Percentiles rank a stretch among this genome's conserved stretches.
These are phyloP conservation scores for Brachionus calyciflorus DNA, from an alignment of 1,140 invertebrate genomes.

Conservation along the genomic window DNA sequence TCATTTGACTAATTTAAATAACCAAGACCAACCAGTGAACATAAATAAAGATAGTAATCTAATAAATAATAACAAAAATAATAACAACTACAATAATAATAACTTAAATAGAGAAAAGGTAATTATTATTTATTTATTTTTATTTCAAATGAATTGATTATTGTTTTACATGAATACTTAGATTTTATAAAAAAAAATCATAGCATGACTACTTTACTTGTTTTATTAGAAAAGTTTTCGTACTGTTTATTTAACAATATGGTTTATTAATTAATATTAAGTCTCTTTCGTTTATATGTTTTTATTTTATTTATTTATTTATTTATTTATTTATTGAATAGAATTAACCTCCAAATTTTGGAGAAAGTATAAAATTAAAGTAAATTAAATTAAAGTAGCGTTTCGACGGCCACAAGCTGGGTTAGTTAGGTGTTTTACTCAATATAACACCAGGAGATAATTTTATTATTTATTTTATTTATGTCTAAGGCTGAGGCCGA, in stretches of 20 bases:
- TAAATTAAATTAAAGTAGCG: too few relatives aligned
- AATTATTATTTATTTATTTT: neutral
- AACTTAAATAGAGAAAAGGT: slow-evolving; percentile 3
- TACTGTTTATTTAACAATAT: neutral
- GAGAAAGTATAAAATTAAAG: too few relatives aligned
- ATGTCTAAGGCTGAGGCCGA: too few relatives aligned
- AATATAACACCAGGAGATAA: too few relatives aligned
- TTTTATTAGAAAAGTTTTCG: neutral
- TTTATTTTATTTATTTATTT: too few relatives aligned
- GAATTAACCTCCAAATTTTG: too few relatives aligned
- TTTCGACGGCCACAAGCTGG: too few relatives aligned
- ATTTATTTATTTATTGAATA: too few relatives aligned
- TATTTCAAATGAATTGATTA: neutral
- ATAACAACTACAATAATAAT: slow-evolving; percentile 28
- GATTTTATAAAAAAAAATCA: neutral
- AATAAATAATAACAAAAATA: slow-evolving; percentile 30
- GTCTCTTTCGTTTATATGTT: too few relatives aligned
- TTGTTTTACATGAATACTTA: neutral
- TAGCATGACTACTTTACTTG: neutral
- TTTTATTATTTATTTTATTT: too few relatives aligned
- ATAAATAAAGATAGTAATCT: slow-evolving; percentile 15
- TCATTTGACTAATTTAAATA: neutral
- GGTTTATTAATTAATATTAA: too few relatives aligned
- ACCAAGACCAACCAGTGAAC: slow-evolving; percentile 36
- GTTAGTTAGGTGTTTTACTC: too few relatives aligned